phyloP scores from a whole-genome alignment of 2,888 invertebrate species.

The Caenorhabditis afra region DNA sequence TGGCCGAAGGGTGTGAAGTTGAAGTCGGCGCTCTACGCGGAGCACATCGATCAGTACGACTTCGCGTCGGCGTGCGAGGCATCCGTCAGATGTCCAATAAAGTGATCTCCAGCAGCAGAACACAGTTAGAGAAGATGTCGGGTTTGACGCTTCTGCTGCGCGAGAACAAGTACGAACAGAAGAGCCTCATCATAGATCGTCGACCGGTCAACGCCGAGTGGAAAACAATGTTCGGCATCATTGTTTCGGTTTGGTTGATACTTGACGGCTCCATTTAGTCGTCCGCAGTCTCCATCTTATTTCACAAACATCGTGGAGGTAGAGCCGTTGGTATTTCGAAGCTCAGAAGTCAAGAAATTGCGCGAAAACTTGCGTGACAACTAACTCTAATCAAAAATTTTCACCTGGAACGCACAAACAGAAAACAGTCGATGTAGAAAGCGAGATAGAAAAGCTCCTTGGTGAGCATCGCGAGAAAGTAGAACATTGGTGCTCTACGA shows the following conservation, averaged over 20 bases:
- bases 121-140: slow-evolving; percentile 27
- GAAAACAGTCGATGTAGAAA: too few relatives aligned
- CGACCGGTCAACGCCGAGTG: slow-evolving; percentile 16
- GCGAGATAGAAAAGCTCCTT: too few relatives aligned
- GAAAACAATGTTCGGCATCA: slow-evolving; percentile 40
- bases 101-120: slow-evolving; percentile 10
- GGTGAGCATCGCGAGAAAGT: too few relatives aligned
- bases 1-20: slow-evolving; percentile 33
- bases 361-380: too few relatives aligned
- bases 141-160: slow-evolving; percentile 32
- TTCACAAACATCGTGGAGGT: too few relatives aligned
- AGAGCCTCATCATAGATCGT: slow-evolving; percentile 39
- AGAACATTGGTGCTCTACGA: too few relatives aligned
- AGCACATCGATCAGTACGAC: slow-evolving; percentile 71
- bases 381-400: too few relatives aligned
- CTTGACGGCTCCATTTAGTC: slow-evolving; percentile 46
- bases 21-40: slow-evolving; percentile 29
- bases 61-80: slow-evolving; percentile 64
- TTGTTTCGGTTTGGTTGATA: slow-evolving; percentile 46
- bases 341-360: too few relatives aligned
- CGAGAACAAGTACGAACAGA: slow-evolving; percentile 52
- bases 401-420: too few relatives aligned
- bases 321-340: too few relatives aligned
- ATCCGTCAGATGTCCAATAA: slow-evolving; percentile 56
- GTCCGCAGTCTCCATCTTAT: not conserved